Evolutionary conservation across 1,140 invertebrate genomes (phyloP), one percentile per base, ranked within the genome.

Genomic region (Macrocentrus cingulum): DNA sequence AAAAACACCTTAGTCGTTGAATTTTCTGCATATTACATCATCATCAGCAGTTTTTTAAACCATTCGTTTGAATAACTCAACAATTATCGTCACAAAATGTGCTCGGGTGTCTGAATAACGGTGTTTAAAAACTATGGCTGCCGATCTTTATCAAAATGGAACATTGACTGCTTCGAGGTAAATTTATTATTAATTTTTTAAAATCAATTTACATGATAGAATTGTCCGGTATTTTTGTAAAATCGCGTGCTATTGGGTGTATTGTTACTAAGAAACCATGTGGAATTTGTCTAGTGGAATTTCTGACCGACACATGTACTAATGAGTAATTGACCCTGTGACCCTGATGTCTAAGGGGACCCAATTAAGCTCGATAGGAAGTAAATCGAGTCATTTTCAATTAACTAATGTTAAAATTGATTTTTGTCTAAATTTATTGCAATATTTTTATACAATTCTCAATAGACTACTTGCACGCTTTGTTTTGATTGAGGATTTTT

Each of bases 311-410:
- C 15, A 20, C 32, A 20, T 56, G 59, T 72, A 71, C 74, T 77
- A 77, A 79, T 75, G 71, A 77, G 71, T 70, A 77, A 77, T 79
- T 79, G 75, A 77, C 75, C 74, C 74, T 72, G 64, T 69, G 60
- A 67, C 65, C 37, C 32, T 52, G 39, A 51, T 44, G 46, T 42
- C 51, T 37, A 15, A 51, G 36, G 42, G 60, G 41, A 46, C 19
- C 51, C 55, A 61, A 61, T 61, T 61, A 61, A 56, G 42, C 46
- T 20, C 37, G 48, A 19, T 59, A 29, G 37, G 16, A 8, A 37
- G 25, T 39, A 51, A 56, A 61, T 56, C 50, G 25, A 52, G 50
- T 52, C 39, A 19, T 51, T 15, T 13, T 6, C 20, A 45, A 45
- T 59, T 44, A 32, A 22, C 1, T 11, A n/a, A 52, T 52, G 11